Percentiles rank a stretch among this genome's conserved stretches.
Conservation (phyloP, 2,113 vertebrate genomes). For the Melanocharis versteri region DNA sequence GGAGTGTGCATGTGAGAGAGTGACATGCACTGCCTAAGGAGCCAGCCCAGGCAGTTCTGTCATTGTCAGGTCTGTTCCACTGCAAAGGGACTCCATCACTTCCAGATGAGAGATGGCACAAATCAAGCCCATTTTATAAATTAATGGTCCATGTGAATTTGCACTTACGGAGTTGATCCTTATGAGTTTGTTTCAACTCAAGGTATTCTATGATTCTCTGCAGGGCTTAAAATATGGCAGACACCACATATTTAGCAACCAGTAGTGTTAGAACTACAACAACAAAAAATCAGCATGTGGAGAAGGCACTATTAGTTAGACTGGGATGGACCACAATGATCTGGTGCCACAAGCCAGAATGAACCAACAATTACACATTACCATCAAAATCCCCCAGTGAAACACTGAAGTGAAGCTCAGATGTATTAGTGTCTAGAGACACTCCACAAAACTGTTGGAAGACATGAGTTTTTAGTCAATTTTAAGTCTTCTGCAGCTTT, state of each 20-base stretch:
- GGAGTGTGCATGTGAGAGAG: neutral
- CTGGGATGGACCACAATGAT: neutral
- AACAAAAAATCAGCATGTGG: neutral
- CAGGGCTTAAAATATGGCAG: neutral
- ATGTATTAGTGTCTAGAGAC: neutral
- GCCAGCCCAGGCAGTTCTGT: neutral
- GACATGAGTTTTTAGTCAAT: neutral
- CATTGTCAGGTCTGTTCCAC: neutral
- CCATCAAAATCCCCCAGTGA: neutral
- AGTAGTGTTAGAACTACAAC: neutral
- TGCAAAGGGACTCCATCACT: neutral
- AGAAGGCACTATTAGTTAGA: neutral
- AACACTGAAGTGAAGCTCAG: neutral
- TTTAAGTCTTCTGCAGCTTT: neutral
- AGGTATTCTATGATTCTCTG: neutral
- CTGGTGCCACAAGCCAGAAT: neutral
- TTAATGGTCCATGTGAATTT: neutral
- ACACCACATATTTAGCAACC: neutral
- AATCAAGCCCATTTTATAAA: neutral
- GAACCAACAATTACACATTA: neutral
- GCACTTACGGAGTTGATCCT: rapidly evolving
- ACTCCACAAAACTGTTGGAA: neutral
- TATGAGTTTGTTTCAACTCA: neutral
- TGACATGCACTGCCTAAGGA: rapidly evolving
- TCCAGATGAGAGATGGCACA: neutral